phyloP scores from a whole-genome alignment of 2,888 invertebrate species.

The Pyrgus malvae region DNA sequence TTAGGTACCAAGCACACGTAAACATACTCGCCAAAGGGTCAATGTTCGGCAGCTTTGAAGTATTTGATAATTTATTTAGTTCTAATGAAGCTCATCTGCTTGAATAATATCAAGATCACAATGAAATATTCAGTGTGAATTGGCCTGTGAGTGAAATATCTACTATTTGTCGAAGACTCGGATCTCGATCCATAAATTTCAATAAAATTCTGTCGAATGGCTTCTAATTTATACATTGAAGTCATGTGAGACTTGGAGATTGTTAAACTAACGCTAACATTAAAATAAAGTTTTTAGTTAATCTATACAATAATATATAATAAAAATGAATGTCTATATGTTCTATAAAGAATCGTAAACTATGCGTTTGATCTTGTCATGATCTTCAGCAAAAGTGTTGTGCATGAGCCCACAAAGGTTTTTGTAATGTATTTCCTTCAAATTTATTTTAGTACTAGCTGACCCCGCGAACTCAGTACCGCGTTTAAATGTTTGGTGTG shows the following conservation, averaged over 20 bases:
- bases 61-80: slow-evolving; percentile 25
- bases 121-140: slow-evolving; percentile 75
- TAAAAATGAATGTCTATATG: too few relatives aligned
- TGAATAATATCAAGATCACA: slow-evolving; percentile 62
- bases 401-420: too few relatives aligned
- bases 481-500: too few relatives aligned
- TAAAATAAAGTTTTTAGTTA: not conserved
- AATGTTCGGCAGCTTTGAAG: slow-evolving; percentile 19
- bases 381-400: too few relatives aligned
- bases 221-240: slow-evolving; percentile 15
- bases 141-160: slow-evolving; percentile 43
- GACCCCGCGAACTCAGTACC: too few relatives aligned
- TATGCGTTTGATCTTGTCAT: too few relatives aligned
- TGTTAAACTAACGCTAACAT: not conserved
- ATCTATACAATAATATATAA: too few relatives aligned
- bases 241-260: not conserved
- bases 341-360: too few relatives aligned
- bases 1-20: not conserved
- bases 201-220: slow-evolving; percentile 28
- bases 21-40: slow-evolving; percentile 10
- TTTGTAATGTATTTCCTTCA: too few relatives aligned
- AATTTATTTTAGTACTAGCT: too few relatives aligned
- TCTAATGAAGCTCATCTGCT: slow-evolving; percentile 38
- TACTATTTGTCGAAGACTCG: slow-evolving; percentile 41
- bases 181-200: slow-evolving; percentile 62